Evolutionary conservation across 2,113 vertebrate genomes (phyloP).

Genomic region (Pyxicephalus adspersus): DNA sequence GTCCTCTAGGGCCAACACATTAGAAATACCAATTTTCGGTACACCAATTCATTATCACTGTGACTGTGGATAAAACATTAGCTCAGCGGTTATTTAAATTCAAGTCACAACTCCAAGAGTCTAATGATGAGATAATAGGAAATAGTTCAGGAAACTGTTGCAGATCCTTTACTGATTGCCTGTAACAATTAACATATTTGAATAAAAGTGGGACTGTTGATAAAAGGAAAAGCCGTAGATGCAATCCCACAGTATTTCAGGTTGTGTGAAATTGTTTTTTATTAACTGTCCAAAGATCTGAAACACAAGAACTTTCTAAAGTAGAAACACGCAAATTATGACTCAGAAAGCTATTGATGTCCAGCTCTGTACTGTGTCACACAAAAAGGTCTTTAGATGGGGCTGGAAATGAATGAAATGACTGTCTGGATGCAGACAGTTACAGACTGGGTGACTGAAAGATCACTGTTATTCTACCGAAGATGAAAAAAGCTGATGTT

Average conservation of each 20-base stretch:
- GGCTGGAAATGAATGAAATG: slow-evolving; percentile 35
- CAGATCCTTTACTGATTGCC: too few species aligned
- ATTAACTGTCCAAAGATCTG: slow-evolving; percentile 1
- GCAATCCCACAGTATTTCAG: slow-evolving; percentile 30
- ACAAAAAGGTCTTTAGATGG: slow-evolving; percentile 36
- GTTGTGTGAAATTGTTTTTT: slow-evolving; percentile 26
- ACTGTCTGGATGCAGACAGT: slow-evolving; percentile 11
- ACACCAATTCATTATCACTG: too few species aligned
- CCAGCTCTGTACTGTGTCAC: neutral
- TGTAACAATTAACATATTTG: neutral
- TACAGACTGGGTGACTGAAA: neutral
- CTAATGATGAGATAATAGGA: too few species aligned
- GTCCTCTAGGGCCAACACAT: too few species aligned
- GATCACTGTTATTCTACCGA: neutral
- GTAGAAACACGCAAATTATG: neutral
- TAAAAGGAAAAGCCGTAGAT: slow-evolving; percentile 10
- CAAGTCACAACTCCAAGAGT: too few species aligned
- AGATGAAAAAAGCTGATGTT: neutral
- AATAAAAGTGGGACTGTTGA: slow-evolving; percentile 17
- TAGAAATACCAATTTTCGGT: too few species aligned
- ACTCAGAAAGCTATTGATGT: slow-evolving; percentile 32
- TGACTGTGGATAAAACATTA: too few species aligned
- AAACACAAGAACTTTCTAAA: slow-evolving; percentile 39
- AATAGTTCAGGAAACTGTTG: too few species aligned
- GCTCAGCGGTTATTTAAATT: too few species aligned